Base-by-base conservation (phyloP, 2,113 vertebrate species). In the Cryptotis parvus region DNA sequence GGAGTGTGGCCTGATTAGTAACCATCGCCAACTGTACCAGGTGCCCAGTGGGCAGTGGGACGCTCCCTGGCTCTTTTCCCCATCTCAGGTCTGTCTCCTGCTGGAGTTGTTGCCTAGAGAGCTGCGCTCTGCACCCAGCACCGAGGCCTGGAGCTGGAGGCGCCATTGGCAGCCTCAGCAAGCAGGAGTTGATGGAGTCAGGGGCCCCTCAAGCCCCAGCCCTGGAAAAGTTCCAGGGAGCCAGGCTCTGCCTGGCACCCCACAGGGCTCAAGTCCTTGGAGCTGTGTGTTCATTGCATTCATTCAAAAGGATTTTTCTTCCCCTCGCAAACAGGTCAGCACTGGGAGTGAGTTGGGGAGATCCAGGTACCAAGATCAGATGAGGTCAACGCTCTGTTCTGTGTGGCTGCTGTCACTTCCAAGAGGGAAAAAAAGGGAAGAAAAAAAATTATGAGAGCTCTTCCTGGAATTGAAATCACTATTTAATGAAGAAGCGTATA, bases 401-500 rank as follows among this genome's bases (percentile, higher is more conserved):
- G 72, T 97, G 85, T 86, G 96, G 94, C 97, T 97, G 96, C 97
- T 97, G 96, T 96, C 92, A 97, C 96, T 97, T 97, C 89, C 95
- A 96, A 65, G 27, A 65, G 10, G 26, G 9, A 31, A 65, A 65
- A 97, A 95, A 22, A 69, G 68, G 45, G 9, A 49, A 76, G 96
- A 95, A 96, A 95, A 94, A 92, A 85, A 97, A 97, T 96, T 94
- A 97, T 93, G 97, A 95, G 94, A 87, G 87, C 95, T 97, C 95
- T 97, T 97, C 94, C 94, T 96, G 97, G 95, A 97, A 97, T 97
- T 95, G 96, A 94, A 96, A 97, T 94, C 97, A 96, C 96, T 98
- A 97, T 98, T 97, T 97, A 98, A 98, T 97, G 97, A 97, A 98
- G 96, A 98, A 96, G 91, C 96, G 76, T 97, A 95, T 98, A 97